These are phyloP conservation scores for Prenolepis imparis DNA, from an alignment of 2,888 invertebrate species.

Conservation along the genomic window DNA sequence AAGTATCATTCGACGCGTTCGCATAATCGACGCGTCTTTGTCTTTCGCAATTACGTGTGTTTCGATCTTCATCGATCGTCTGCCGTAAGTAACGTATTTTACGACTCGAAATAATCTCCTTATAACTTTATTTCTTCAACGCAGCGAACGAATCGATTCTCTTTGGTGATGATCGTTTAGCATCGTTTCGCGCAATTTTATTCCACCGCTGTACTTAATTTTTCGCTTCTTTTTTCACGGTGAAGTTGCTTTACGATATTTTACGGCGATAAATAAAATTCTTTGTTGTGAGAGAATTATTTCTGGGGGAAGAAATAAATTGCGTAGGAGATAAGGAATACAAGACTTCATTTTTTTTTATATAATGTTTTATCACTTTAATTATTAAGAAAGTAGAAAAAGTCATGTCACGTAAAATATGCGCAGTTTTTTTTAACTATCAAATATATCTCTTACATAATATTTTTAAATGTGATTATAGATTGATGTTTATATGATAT, in stretches of 20 bases:
- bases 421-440: background rate
- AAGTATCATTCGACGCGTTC: constrained; percentile 60
- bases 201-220: constrained; percentile 10
- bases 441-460: background rate
- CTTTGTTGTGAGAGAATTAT: background rate
- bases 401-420: background rate
- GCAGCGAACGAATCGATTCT: constrained; percentile 39
- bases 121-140: constrained; percentile 47
- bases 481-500: constrained; percentile 2
- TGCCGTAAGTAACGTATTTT: constrained; percentile 42
- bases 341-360: background rate
- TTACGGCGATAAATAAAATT: constrained; percentile 2
- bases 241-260: constrained; percentile 29
- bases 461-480: background rate
- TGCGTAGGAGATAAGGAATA: background rate
- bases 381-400: background rate
- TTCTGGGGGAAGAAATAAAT: background rate
- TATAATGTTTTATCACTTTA: background rate
- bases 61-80: constrained; percentile 51
- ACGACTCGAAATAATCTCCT: constrained; percentile 40
- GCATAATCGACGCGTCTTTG: constrained; percentile 61
- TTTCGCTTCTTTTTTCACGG: constrained; percentile 15
- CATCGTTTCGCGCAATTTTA: constrained; percentile 18
- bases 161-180: constrained; percentile 43
- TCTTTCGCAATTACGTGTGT: constrained; percentile 51